These are phyloP conservation scores for Chironomus tepperi DNA, from an alignment of 1,140 invertebrate species.

Conservation along the genomic window DNA sequence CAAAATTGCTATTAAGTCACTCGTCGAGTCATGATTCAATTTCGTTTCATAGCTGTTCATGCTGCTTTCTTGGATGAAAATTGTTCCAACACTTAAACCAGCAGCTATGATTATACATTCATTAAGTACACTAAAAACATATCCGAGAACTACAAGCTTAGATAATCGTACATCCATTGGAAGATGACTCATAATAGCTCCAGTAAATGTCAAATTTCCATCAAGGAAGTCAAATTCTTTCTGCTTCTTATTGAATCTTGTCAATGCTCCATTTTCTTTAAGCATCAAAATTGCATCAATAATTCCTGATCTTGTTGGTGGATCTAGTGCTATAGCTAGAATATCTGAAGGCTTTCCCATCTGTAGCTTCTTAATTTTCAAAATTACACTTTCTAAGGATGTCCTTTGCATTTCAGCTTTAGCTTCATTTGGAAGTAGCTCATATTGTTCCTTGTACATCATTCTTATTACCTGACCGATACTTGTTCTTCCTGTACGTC, in stretches of 20 bases:
- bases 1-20: conserved; percentile 74
- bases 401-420: conserved; percentile 72
- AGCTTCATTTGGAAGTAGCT: conserved; percentile 46
- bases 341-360: conserved; percentile 74
- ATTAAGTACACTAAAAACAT: conserved; percentile 75
- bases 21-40: conserved; percentile 63
- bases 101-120: conserved; percentile 82
- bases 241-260: conserved; percentile 45
- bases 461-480: conserved; percentile 82
- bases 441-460: conserved; percentile 65
- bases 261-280: conserved; percentile 75
- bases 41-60: conserved; percentile 59
- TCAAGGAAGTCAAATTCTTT: conserved; percentile 49
- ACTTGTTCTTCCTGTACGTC: conserved; percentile 78
- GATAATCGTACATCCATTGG: conserved; percentile 75
- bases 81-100: conserved; percentile 67
- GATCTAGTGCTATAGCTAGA: conserved; percentile 75
- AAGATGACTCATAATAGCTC: conserved; percentile 68
- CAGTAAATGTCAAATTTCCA: conserved; percentile 85
- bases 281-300: conserved; percentile 68
- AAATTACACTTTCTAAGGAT: conserved; percentile 69
- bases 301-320: conserved; percentile 76
- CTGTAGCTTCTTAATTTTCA: conserved; percentile 74
- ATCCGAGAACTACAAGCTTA: conserved; percentile 80
- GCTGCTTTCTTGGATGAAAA: conserved; percentile 47